Evolutionary conservation across 2,888 invertebrate species (phyloP).

Genomic region (Polia nebulosa): DNA sequence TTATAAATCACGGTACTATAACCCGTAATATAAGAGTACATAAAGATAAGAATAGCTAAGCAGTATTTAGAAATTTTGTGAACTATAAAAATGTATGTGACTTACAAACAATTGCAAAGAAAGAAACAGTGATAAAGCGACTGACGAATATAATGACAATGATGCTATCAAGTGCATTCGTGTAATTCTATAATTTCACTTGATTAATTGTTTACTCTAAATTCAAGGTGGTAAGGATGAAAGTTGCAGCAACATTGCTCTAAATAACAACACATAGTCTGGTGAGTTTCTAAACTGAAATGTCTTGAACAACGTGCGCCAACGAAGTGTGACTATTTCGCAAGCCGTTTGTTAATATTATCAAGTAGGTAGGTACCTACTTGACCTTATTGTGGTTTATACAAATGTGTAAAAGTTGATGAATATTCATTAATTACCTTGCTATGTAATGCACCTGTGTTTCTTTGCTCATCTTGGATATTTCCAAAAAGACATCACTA

Average conservation of each 20-base stretch:
- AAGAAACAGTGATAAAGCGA: slow-evolving; percentile 32
- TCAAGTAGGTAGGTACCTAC: slow-evolving; percentile 61
- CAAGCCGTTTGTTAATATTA: slow-evolving; percentile 71
- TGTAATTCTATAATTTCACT: slow-evolving; percentile 23
- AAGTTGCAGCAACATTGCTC: slow-evolving; percentile 51
- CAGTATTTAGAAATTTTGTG: slow-evolving; percentile 6
- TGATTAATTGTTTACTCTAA: slow-evolving; percentile 30
- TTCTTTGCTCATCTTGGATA: slow-evolving; percentile 19
- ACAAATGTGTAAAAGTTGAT: slow-evolving; percentile 61
- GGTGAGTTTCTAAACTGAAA: slow-evolving; percentile 68
- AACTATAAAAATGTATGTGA: slow-evolving; percentile 21
- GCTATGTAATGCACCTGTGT: slow-evolving; percentile 37
- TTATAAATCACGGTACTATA: slow-evolving; percentile 14
- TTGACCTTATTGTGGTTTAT: slow-evolving; percentile 65
- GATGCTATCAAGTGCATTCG: slow-evolving; percentile 34
- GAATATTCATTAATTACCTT: slow-evolving; percentile 50
- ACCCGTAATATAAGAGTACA: slow-evolving; percentile 1
- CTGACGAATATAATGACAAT: slow-evolving; percentile 45
- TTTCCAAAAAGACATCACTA: slow-evolving; percentile 6
- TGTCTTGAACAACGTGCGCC: slow-evolving; percentile 72
- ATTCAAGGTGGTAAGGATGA: slow-evolving; percentile 44
- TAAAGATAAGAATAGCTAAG: slow-evolving; percentile 29
- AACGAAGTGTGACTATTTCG: slow-evolving; percentile 78
- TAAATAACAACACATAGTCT: slow-evolving; percentile 53
- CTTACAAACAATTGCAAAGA: slow-evolving; percentile 22